Evolutionary conservation across 2,797 vertebrate species (phyloP).

Genomic region (Lutjanus campechanus): DNA sequence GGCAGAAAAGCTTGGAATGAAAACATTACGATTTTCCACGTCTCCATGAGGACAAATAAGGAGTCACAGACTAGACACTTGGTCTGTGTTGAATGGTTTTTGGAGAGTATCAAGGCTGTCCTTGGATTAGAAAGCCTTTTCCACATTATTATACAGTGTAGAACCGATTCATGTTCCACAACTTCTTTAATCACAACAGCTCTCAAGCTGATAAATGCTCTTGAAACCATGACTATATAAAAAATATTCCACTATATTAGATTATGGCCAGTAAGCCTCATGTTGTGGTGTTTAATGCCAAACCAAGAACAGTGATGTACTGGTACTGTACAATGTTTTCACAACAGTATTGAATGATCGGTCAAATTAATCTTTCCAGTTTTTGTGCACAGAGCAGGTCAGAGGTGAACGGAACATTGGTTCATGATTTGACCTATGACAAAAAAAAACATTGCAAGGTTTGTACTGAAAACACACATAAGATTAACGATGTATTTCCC

Average conservation of each 20-base stretch:
- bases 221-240: conserved; percentile 59
- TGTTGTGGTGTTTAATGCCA: conserved; percentile 53
- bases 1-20: conserved; percentile 84
- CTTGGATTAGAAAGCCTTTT: conserved; percentile 81
- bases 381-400: conserved; percentile 25
- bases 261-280: conserved; percentile 39
- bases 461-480: conserved; percentile 34
- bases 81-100: conserved; percentile 80
- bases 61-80: conserved; percentile 83
- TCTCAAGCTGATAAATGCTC: conserved; percentile 73
- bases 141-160: conserved; percentile 76
- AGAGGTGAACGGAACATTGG: conserved; percentile 26
- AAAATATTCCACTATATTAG: conserved; percentile 67
- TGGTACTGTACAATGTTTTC: conserved; percentile 33
- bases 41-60: conserved; percentile 85
- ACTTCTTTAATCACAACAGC: conserved; percentile 70
- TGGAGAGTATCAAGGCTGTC: conserved; percentile 72
- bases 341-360: conserved; percentile 25
- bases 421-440: conserved; percentile 14
- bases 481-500: conserved; percentile 56
- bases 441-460: conserved; percentile 4
- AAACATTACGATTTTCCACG: conserved; percentile 86
- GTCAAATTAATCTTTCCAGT: conserved; percentile 35
- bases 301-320: conserved; percentile 42
- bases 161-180: conserved; percentile 71